Percentiles rank a stretch among this genome's conserved stretches.
phyloP scores from a whole-genome alignment of 2,888 invertebrate species.

The Apodemia hepburni region DNA sequence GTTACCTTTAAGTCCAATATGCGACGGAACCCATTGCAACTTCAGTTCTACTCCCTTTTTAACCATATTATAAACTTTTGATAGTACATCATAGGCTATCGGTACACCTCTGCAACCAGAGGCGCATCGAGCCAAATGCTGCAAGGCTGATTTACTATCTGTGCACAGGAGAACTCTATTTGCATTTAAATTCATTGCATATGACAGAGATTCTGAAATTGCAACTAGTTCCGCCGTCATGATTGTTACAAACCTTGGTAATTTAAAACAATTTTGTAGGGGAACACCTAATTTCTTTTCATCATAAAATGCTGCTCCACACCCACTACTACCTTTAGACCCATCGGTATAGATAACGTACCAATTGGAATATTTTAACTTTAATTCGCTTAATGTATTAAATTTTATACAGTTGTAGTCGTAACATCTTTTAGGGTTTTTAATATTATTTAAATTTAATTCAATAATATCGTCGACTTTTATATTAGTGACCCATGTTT shows the following conservation, averaged over 20 bases:
- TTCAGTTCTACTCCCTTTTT: background rate
- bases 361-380: background rate
- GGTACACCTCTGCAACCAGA: background rate
- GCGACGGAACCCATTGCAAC: background rate
- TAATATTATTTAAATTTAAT: background rate
- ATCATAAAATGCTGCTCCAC: background rate
- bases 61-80: background rate
- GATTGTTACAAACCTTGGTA: background rate
- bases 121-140: background rate
- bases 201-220: background rate
- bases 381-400: background rate
- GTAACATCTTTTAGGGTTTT: background rate
- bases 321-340: background rate
- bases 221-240: background rate
- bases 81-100: background rate
- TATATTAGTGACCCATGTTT: background rate
- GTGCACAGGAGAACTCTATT: background rate
- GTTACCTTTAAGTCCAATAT: background rate
- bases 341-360: background rate
- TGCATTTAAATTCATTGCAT: background rate
- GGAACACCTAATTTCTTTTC: background rate
- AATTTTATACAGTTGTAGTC: background rate
- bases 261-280: background rate
- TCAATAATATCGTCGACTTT: background rate
- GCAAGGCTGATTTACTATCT: background rate